Evolutionary conservation across 1,140 invertebrate species (phyloP).

Genomic region (Achroia grisella): DNA sequence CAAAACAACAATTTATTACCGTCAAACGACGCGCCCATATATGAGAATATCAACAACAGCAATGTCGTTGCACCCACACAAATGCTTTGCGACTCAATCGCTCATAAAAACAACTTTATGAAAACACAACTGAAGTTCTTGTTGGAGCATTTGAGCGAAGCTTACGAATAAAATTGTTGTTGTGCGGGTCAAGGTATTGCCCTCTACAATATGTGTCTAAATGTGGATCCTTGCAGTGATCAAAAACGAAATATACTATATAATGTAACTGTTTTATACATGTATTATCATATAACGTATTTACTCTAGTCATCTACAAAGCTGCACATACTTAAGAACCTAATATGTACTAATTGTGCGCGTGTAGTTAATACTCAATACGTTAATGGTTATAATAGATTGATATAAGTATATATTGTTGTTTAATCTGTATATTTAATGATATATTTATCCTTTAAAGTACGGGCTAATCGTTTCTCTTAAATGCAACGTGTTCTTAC

Average conservation of each 20-base stretch:
- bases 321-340: constrained; percentile 64
- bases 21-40: constrained; percentile 26
- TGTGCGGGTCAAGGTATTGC: constrained; percentile 51
- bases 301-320: constrained; percentile 73
- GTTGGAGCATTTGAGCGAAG: constrained; percentile 76
- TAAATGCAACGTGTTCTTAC: constrained; percentile 20
- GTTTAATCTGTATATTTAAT: constrained; percentile 47
- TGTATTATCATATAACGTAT: constrained; percentile 60
- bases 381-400: constrained; percentile 49
- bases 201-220: constrained; percentile 61
- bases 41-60: constrained; percentile 64
- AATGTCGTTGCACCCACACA: constrained; percentile 58
- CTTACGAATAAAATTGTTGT: constrained; percentile 71
- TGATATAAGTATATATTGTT: constrained; percentile 35
- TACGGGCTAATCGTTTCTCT: constrained; percentile 21
- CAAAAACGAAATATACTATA: constrained; percentile 52
- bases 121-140: constrained; percentile 73
- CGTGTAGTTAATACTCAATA: constrained; percentile 66
- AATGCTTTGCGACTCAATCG: constrained; percentile 62
- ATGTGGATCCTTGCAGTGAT: constrained; percentile 74
- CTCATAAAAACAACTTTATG: constrained; percentile 69
- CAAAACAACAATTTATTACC: constrained; percentile 37
- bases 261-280: constrained; percentile 63
- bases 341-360: constrained; percentile 41
- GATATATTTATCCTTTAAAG: constrained; percentile 27